Conservation (phyloP, 2,797 vertebrate species). For the Falco rusticolus region DNA sequence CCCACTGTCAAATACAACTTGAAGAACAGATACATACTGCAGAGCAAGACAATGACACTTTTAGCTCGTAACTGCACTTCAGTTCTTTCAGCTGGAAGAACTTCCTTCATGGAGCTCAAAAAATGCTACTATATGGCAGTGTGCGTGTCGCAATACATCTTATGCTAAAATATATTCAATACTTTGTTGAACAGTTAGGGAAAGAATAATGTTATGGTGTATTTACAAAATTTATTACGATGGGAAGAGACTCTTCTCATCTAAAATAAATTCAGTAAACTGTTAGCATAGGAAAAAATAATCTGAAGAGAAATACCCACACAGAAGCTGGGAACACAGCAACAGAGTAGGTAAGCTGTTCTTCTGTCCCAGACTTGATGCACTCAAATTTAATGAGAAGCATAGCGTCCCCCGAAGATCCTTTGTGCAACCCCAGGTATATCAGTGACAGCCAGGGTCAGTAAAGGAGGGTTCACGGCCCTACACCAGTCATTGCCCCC, state of each 20-base stretch:
- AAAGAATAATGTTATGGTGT: background rate
- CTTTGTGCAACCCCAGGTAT: background rate
- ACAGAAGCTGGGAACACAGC: background rate
- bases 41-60: background rate
- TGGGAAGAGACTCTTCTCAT: background rate
- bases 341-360: background rate
- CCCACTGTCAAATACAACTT: background rate
- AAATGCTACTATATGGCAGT: background rate
- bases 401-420: background rate
- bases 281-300: background rate
- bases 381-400: background rate
- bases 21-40: background rate
- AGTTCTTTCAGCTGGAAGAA: background rate
- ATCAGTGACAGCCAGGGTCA: background rate
- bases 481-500: background rate
- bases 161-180: background rate
- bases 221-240: background rate
- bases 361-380: background rate
- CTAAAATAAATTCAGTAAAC: background rate
- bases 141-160: background rate
- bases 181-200: background rate
- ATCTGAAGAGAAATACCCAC: background rate
- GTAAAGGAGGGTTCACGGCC: background rate
- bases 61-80: background rate
- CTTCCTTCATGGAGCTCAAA: background rate